Evolutionary conservation across 2,113 vertebrate genomes (phyloP).

Genomic region (Dromiciops gliroides): DNA sequence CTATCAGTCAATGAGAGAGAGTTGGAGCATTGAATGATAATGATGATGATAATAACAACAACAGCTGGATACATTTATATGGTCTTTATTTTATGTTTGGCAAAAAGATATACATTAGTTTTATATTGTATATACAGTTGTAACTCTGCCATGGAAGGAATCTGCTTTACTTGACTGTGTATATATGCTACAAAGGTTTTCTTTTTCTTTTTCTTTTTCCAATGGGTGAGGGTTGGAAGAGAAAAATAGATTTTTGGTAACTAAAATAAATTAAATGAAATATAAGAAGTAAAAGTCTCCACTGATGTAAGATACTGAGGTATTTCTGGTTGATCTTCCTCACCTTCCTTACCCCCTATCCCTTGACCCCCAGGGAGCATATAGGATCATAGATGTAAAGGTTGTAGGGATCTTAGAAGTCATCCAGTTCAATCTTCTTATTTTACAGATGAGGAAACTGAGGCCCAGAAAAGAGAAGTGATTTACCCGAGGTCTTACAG

Average conservation of each 20-base stretch:
- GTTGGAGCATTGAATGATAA: not conserved
- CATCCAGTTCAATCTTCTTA: not conserved
- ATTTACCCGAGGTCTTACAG: not conserved
- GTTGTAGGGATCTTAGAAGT: not conserved
- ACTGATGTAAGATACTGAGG: not conserved
- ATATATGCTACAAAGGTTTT: not conserved
- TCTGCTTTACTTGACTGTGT: not conserved
- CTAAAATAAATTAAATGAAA: not conserved
- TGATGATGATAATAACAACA: not conserved
- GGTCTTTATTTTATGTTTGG: not conserved
- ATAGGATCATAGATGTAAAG: not conserved
- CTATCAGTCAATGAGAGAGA: constrained; percentile 56
- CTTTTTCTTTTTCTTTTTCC: not conserved
- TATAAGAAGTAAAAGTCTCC: not conserved
- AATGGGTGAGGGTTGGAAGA: not conserved
- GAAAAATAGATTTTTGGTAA: not conserved
- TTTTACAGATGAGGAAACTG: not conserved
- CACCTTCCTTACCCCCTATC: not conserved
- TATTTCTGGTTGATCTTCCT: not conserved
- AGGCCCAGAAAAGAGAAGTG: not conserved
- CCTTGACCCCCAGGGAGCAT: not conserved
- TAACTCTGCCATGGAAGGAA: not conserved
- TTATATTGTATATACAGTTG: no score
- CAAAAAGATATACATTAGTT: not conserved
- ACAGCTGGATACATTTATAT: not conserved